Evolutionary conservation across 2,113 vertebrate species (phyloP).

Genomic region (Promerops cafer): DNA sequence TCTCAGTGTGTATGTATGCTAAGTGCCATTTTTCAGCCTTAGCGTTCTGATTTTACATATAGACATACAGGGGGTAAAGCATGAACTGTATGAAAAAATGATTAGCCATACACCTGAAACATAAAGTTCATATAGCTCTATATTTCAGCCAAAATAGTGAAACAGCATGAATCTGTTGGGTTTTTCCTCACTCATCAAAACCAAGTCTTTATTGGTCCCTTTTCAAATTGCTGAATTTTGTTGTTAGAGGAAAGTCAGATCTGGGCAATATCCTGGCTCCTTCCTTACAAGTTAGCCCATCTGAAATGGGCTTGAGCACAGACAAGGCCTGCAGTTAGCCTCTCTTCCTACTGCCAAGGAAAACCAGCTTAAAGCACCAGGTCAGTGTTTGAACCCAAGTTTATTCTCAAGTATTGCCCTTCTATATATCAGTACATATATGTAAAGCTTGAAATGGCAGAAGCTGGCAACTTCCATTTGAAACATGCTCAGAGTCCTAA

Average conservation of each 20-base stretch:
- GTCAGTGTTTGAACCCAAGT: not conserved
- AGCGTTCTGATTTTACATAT: not conserved
- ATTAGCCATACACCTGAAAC: not conserved
- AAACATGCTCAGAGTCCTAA: not conserved
- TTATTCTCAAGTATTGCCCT: not conserved
- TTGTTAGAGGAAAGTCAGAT: not conserved
- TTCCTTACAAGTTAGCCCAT: not conserved
- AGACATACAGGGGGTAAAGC: not conserved
- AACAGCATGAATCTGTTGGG: not conserved
- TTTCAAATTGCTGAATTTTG: not conserved
- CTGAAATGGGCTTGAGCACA: not conserved
- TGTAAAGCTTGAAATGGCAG: not conserved
- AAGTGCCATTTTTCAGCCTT: not conserved
- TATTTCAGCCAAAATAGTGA: not conserved
- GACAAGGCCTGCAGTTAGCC: not conserved
- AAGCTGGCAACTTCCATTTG: not conserved
- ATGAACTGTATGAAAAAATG: not conserved
- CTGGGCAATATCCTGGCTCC: not conserved
- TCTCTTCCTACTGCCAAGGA: not conserved
- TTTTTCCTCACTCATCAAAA: not conserved
- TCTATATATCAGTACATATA: not conserved
- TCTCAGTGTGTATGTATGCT: not conserved
- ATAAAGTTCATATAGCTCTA: not conserved
- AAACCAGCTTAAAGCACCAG: not conserved
- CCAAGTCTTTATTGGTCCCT: not conserved